A percentile compares a stretch with the other conserved stretches of the same genome.
Conservation (phyloP, 1,140 invertebrate genomes). For the Hydropsyche tenuis region DNA sequence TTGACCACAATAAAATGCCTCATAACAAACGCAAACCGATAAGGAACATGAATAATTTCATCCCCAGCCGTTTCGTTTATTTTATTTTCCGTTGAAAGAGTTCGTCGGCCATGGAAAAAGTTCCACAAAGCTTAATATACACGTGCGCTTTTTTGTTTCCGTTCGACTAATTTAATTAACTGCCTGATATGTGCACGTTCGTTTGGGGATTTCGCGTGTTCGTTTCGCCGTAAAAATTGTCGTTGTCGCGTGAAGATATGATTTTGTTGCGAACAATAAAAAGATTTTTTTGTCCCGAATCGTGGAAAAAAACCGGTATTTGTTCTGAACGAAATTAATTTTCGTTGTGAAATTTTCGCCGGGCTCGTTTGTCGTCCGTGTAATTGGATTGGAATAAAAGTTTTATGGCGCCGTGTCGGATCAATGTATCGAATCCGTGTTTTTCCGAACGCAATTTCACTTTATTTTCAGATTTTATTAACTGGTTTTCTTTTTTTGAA, state of each 20-base stretch:
- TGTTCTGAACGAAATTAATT: background rate
- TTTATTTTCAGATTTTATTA: background rate
- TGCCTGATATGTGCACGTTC: background rate
- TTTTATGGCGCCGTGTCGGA: background rate
- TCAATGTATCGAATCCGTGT: too few species aligned
- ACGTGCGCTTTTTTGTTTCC: too few species aligned
- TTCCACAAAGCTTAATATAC: too few species aligned
- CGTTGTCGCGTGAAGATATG: background rate
- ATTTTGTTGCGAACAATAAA: slow-evolving; percentile 5
- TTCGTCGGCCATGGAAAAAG: too few species aligned
- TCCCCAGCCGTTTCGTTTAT: background rate
- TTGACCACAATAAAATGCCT: slow-evolving; percentile 11
- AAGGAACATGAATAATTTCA: slow-evolving; percentile 13
- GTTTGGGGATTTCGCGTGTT: background rate
- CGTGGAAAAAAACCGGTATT: too few species aligned
- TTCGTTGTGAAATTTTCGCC: background rate
- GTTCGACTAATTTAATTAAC: slow-evolving; percentile 14
- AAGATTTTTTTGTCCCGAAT: background rate
- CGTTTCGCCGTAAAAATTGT: background rate
- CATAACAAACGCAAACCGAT: slow-evolving; percentile 19
- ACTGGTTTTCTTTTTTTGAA: background rate
- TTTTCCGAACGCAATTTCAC: background rate
- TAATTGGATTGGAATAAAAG: slow-evolving; percentile 8
- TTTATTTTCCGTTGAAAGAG: background rate
- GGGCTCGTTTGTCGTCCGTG: background rate